These are phyloP conservation scores for Gulo gulo DNA, from an alignment of 2,113 vertebrate species.

Conservation along the genomic window DNA sequence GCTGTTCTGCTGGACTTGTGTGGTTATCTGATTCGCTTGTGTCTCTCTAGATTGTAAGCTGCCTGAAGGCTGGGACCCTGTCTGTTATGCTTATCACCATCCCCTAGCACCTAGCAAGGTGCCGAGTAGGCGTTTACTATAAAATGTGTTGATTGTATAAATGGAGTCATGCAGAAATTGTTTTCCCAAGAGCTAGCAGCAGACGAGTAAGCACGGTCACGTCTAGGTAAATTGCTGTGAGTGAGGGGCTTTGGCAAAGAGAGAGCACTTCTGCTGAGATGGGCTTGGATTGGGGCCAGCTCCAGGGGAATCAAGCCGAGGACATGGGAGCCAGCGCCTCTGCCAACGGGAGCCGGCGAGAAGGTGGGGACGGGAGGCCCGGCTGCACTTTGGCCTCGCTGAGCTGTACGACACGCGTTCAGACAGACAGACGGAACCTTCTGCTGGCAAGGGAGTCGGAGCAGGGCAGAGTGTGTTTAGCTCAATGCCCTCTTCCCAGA, in stretches of 20 bases:
- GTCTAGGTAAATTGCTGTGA: not conserved
- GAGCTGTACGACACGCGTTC: not conserved
- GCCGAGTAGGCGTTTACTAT: not conserved
- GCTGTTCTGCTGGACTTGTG: not conserved
- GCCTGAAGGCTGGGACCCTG: not conserved
- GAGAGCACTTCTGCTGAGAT: not conserved
- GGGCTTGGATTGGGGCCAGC: not conserved
- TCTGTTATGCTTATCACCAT: not conserved
- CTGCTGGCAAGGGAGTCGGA: not conserved
- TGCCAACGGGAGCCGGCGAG: not conserved
- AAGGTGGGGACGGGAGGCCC: accelerated
- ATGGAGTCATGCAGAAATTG: not conserved
- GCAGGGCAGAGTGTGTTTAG: not conserved
- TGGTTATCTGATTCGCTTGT: not conserved
- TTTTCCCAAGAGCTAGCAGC: not conserved
- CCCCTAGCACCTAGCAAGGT: not conserved
- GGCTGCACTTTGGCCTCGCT: not conserved
- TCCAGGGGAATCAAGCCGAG: not conserved
- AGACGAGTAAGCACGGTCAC: not conserved
- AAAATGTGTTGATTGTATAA: not conserved
- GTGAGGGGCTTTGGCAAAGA: not conserved
- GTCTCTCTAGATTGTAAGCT: not conserved
- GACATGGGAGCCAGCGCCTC: not conserved
- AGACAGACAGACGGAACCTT: not conserved
- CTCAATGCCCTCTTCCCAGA: not conserved